Conservation (phyloP, 37 sponge, comb jelly and placozoan species). For the Tethya wilhelma region DNA sequence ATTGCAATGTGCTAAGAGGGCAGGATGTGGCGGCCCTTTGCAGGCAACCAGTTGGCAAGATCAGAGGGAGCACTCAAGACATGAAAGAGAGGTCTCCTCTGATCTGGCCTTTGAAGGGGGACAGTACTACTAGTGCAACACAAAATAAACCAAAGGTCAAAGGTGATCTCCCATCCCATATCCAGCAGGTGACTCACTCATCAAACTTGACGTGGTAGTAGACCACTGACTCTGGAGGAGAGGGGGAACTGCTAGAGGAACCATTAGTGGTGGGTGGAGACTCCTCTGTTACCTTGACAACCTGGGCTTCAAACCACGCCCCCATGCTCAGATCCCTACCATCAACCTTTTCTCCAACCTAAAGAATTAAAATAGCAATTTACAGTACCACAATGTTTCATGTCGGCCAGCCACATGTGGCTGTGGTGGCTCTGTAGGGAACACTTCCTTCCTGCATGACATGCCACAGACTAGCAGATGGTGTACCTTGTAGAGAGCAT, state of each 20-base stretch:
- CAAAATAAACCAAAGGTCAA: not conserved
- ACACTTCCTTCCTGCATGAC: too few relatives aligned
- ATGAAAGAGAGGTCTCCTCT: too few relatives aligned
- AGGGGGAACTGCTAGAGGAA: not conserved
- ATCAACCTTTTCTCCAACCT: conserved; percentile 89
- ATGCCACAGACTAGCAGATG: too few relatives aligned
- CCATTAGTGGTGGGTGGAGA: not conserved
- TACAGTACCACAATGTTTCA: not conserved
- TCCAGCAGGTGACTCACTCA: conserved; percentile 45
- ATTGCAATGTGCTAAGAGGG: too few relatives aligned
- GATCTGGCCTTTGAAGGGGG: not conserved
- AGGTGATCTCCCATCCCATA: not conserved
- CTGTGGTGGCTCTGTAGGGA: too few relatives aligned
- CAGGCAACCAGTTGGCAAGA: too few relatives aligned
- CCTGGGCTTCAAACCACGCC: conserved; percentile 95
- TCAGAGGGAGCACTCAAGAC: too few relatives aligned
- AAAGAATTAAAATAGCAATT: not conserved
- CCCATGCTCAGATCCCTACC: conserved; percentile 82
- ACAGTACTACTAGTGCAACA: not conserved
- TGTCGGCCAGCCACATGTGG: not conserved
- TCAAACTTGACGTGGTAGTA: conserved; percentile 53
- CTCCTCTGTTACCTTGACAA: conserved; percentile 68
- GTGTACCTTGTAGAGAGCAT: too few relatives aligned
- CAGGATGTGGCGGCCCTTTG: too few relatives aligned
- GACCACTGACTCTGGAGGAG: not conserved